Evolutionary conservation across 2,797 vertebrate species (phyloP), one percentile per base, ranked within the genome.

Genomic region (Sandelia bainsii): DNA sequence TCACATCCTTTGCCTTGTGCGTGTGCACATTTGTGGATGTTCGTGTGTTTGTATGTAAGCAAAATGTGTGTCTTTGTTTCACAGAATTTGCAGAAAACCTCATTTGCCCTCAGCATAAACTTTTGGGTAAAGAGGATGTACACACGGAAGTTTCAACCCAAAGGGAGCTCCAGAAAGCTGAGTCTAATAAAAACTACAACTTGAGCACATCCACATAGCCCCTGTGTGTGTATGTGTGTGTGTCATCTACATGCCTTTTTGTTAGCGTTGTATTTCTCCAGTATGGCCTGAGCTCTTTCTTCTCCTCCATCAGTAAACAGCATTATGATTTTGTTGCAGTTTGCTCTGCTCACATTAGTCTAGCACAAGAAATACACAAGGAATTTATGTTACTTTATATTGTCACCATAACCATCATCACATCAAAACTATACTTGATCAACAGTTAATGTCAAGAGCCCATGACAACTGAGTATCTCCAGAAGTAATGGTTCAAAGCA

Each of bases 271-370:
- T 98, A 96, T 88, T 95, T 96, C 73, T 95, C 87, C 84, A 99
- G 95, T 90, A 99, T 97, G 86, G 97, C 96, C 87, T 96, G 95
- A 13, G 98, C 98, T 93, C 96, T 93, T 90, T 99, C 98, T 90
- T 99, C 98, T 82, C 98, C 98, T 80, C 97, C 98, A 45, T 99
- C 98, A 40, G 98, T 99, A 83, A 99, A 99, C 82, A 99, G 88
- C 98, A 99, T 99, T 75, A 99, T 99, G 82, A 99, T 99, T 91
- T 99, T 98, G 92, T 99, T 99, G 94, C 98, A 99, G 93, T 99
- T 98, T 66, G 98, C 98, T 94, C 98, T 94, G 87, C 95, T 96
- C 74, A 98, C 95, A 70, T 98, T 98, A 39, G 94, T 93, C 96
- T 97, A 59, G 57, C 20, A 72, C 51, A 81, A 67, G 29, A 85